Percentiles rank a stretch among this genome's conserved stretches.
phyloP scores from a whole-genome alignment of 2,113 vertebrate species.

The Fregetta grallaria region DNA sequence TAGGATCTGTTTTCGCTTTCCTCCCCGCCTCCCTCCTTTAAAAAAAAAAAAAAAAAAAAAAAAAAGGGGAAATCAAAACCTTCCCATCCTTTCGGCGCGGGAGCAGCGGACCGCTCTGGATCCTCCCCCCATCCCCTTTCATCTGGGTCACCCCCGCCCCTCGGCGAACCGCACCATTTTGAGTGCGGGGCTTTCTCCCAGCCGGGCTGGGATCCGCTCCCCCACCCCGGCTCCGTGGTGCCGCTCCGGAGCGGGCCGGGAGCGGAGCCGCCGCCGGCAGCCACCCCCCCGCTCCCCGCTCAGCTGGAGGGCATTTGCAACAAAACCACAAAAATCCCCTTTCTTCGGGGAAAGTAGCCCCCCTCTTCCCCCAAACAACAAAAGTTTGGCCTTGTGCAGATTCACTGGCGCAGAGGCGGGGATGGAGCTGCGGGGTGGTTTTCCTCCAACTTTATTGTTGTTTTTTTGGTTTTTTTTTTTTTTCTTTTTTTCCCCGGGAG shows the following conservation, averaged over 20 bases:
- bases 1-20: not conserved
- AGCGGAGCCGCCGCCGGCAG: not conserved
- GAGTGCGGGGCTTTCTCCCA: constrained; percentile 69
- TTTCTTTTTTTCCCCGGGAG: not conserved
- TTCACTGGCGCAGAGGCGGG: not conserved
- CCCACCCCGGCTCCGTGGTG: not conserved
- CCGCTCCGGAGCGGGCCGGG: not conserved
- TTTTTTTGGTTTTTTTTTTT: not conserved
- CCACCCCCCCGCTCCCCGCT: not conserved
- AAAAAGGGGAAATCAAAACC: constrained; percentile 44
- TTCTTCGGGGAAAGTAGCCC: not conserved
- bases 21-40: not conserved
- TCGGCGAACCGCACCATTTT: constrained; percentile 73
- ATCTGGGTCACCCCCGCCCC: constrained; percentile 19
- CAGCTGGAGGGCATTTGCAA: not conserved
- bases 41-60: not conserved
- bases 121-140: constrained; percentile 61
- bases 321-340: not conserved
- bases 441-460: not conserved
- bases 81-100: constrained; percentile 25
- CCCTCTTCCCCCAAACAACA: not conserved
- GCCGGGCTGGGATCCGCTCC: constrained; percentile 19
- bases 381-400: constrained; percentile 4
- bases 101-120: constrained; percentile 57
- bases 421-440: not conserved